A percentile compares a stretch with the other conserved stretches of the same genome.
Conservation (phyloP, 2,888 invertebrate genomes). For the Endomychus coccineus region DNA sequence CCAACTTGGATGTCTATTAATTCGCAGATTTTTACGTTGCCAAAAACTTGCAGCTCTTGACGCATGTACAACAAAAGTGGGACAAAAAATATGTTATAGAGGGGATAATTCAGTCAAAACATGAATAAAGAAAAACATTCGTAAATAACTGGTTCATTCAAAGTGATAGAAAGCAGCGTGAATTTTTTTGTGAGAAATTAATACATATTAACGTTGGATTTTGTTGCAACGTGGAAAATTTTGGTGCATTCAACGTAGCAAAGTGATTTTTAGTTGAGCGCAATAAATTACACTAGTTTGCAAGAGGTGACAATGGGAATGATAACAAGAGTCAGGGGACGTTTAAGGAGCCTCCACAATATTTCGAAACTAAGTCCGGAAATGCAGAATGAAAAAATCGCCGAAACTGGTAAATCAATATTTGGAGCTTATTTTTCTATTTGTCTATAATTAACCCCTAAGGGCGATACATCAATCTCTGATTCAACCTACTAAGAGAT, state of each 20-base stretch:
- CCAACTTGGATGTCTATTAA: conserved; percentile 4
- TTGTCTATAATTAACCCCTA: too few relatives aligned
- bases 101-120: conserved; percentile 11
- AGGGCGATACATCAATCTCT: too few relatives aligned
- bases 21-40: conserved; percentile 11
- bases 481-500: too few relatives aligned
- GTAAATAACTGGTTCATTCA: not conserved
- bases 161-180: not conserved
- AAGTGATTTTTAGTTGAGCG: too few relatives aligned
- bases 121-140: conserved; percentile 11
- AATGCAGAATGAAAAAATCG: conserved; percentile 60
- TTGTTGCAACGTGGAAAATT: too few relatives aligned
- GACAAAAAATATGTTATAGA: conserved; percentile 5
- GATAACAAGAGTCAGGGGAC: conserved; percentile 63
- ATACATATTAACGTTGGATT: too few relatives aligned
- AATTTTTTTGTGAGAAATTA: too few relatives aligned
- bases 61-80: conserved; percentile 12
- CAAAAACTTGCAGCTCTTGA: conserved; percentile 11
- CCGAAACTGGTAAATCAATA: conserved; percentile 60
- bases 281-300: too few relatives aligned
- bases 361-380: conserved; percentile 56
- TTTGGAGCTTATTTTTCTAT: too few relatives aligned
- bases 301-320: too few relatives aligned
- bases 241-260: too few relatives aligned
- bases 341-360: conserved; percentile 50